Evolutionary conservation across 2,888 invertebrate genomes (phyloP).

Genomic region (Melanotus villosus): DNA sequence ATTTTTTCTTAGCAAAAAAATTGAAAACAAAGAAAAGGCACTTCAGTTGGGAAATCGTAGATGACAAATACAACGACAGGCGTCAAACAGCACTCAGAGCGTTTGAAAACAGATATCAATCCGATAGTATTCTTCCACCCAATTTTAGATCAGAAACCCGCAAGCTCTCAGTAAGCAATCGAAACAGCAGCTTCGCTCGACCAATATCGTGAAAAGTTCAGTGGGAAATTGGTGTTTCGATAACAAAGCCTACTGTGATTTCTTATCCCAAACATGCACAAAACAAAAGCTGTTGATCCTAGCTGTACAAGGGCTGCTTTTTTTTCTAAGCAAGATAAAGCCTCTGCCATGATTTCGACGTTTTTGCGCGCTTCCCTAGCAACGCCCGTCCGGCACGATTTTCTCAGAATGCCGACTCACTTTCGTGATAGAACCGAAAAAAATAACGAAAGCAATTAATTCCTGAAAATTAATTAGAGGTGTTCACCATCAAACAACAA

Average conservation of each 20-base stretch:
- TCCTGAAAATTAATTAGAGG: slow-evolving; percentile 17
- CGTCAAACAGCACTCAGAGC: slow-evolving; percentile 6
- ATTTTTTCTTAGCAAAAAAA: no score
- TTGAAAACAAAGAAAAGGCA: no score
- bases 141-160: slow-evolving; percentile 31
- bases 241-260: slow-evolving; percentile 43
- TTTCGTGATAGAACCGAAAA: slow-evolving; percentile 5
- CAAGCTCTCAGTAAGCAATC: slow-evolving; percentile 26
- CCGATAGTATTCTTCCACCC: slow-evolving; percentile 23
- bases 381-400: slow-evolving; percentile 10
- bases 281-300: slow-evolving; percentile 39
- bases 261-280: slow-evolving; percentile 42
- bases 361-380: slow-evolving; percentile 24
- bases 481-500: no score
- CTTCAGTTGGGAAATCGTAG: no score
- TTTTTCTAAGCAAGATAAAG: slow-evolving; percentile 36
- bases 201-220: slow-evolving; percentile 38
- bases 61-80: slow-evolving; percentile 19
- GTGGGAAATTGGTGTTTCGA: slow-evolving; percentile 41
- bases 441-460: slow-evolving; percentile 17
- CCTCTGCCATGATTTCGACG: slow-evolving; percentile 29
- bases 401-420: neutral
- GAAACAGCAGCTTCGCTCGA: slow-evolving; percentile 24
- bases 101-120: slow-evolving; percentile 31
- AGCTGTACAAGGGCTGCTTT: slow-evolving; percentile 28